These are phyloP conservation scores for Odocoileus virginianus DNA, from an alignment of 2,113 vertebrate genomes.

Conservation along the genomic window DNA sequence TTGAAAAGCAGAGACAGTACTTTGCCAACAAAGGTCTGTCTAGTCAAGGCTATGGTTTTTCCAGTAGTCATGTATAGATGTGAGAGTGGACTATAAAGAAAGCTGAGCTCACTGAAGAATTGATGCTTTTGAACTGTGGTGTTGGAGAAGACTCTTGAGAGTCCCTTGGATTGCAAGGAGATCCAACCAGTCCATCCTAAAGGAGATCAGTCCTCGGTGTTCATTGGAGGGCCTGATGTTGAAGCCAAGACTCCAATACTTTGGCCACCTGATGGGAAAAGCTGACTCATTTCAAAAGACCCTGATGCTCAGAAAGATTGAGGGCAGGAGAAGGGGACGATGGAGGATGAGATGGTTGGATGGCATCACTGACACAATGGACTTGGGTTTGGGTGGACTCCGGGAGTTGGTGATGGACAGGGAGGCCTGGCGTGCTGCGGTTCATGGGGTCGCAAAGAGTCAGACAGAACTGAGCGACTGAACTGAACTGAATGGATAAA, in stretches of 20 bases:
- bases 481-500: not conserved
- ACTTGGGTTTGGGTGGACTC: no score
- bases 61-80: not conserved
- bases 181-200: not conserved
- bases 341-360: no score
- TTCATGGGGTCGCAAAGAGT: no score
- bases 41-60: not conserved
- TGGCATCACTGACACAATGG: no score
- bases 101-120: not conserved
- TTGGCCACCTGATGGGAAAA: not conserved
- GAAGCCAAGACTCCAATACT: not conserved
- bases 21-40: no score
- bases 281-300: not conserved
- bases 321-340: no score
- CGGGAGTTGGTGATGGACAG: no score
- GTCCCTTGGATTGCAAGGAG: not conserved
- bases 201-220: not conserved
- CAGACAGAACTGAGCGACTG: no score
- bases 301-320: not conserved
- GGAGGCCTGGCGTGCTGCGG: no score
- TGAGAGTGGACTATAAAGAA: not conserved
- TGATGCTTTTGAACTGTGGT: not conserved
- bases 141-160: not conserved
- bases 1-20: no score
- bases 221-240: not conserved